Evolutionary conservation across 1,140 invertebrate genomes (phyloP).

Genomic region (Brachionus asplanchnoidis): DNA sequence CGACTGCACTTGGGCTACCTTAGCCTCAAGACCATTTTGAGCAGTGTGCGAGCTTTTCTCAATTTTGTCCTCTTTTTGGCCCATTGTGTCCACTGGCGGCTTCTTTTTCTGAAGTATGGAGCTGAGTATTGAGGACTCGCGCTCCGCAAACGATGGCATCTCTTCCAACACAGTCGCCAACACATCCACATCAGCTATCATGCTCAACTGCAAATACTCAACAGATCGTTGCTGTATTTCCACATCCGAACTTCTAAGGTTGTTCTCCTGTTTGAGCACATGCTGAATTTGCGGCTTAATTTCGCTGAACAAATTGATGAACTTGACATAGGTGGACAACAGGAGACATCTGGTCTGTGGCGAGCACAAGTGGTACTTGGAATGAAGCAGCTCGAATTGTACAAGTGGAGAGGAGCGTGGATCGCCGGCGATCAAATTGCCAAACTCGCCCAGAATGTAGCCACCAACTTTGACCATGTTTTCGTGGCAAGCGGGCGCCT

Average conservation of each 20-base stretch:
- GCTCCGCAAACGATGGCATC: slow-evolving; percentile 98
- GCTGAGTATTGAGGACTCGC: slow-evolving; percentile 81
- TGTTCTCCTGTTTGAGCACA: slow-evolving; percentile 90
- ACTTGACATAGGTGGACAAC: slow-evolving; percentile 97
- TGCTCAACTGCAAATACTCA: slow-evolving; percentile 92
- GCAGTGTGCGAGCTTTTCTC: background rate
- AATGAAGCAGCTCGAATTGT: slow-evolving; percentile 93
- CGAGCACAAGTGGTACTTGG: slow-evolving; percentile 89
- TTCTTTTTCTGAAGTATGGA: slow-evolving; percentile 85
- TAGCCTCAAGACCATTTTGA: background rate
- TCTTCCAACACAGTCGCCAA: slow-evolving; percentile 96
- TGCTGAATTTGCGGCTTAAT: slow-evolving; percentile 93
- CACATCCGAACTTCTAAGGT: slow-evolving; percentile 91
- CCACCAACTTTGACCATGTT: slow-evolving; percentile 99
- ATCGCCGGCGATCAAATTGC: slow-evolving; percentile 98
- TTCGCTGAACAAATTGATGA: slow-evolving; percentile 97
- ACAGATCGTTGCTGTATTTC: slow-evolving; percentile 96
- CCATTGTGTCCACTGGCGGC: background rate
- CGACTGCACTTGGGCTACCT: background rate
- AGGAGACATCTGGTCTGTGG: slow-evolving; percentile 88
- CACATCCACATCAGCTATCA: slow-evolving; percentile 91
- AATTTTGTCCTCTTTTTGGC: slow-evolving; percentile 10
- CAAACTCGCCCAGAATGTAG: slow-evolving; percentile 98
- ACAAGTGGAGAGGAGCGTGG: slow-evolving; percentile 82
- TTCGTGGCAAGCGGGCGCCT: slow-evolving; percentile 97